Base-by-base conservation (phyloP, 2,888 invertebrate species). In the Carcina quercana region DNA sequence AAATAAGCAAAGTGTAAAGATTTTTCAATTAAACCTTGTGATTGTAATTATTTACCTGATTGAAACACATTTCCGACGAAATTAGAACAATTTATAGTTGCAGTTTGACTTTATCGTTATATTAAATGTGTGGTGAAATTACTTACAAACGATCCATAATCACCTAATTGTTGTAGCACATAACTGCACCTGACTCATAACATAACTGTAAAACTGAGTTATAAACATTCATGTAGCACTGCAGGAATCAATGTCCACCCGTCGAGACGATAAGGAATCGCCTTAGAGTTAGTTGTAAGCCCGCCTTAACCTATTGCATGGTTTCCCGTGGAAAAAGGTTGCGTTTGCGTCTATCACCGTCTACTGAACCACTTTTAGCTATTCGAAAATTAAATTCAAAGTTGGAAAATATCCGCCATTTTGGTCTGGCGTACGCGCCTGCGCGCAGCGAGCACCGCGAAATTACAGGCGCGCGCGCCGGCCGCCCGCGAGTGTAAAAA, bases 391-490 rank as follows among this genome's bases (percentile, higher is more conserved):
- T 47, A 50, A 54, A 56, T 52, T 60, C 54, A 66, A 59, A 63
- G 50, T 56, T 59, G 55, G 57, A 60, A 50, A 56, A 50, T 46
- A 38, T 62, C 68, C 73, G 82, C 79, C 82, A 82, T 83, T 53
- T 80, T 82, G 65, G 57, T 60, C 57, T 53, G 66, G 69, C 71
- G 76, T 76, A 70, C 70, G 80, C 82, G 80, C 75, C 76, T 78
- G 72, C 75, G 75, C 79, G 72, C 72, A 62, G 71, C 78, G 76
- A 75, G 65, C 72, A 73, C 68, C 80, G 83, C 83, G 78, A 83
- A 83, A 79, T 83, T 82, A 83, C 79, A 80, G 68, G 60, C 73
- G 74, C 61, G 67, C 64, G 70, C 64, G 60, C 61, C 62, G 59
- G 56, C 68, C 68, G 72, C 71, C 48, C 58, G 69, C 69, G 63